Evolutionary conservation across 2,888 invertebrate species (phyloP).

Genomic region (Bursaphelenchus okinawaensis): DNA sequence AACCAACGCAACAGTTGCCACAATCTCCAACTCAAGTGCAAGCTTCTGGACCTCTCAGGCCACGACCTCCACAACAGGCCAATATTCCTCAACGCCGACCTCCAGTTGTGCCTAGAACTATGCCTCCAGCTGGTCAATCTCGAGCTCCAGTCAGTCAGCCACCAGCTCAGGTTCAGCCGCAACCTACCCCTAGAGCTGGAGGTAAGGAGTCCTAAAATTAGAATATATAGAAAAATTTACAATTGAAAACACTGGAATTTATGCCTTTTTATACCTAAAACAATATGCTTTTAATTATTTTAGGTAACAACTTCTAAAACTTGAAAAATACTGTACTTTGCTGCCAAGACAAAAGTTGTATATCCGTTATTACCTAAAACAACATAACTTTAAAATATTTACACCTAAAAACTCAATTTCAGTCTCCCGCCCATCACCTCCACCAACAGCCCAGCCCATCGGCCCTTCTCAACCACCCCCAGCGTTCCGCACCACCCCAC

Average conservation of each 20-base stretch:
- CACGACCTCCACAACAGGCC: too few species aligned
- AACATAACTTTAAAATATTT: neutral
- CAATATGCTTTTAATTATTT: too few species aligned
- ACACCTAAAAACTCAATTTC: neutral
- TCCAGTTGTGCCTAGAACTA: neutral
- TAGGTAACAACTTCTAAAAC: too few species aligned
- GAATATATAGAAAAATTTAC: too few species aligned
- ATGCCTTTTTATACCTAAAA: too few species aligned
- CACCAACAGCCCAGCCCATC: neutral
- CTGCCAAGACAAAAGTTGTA: too few species aligned
- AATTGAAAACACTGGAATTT: too few species aligned
- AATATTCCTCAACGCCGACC: too few species aligned
- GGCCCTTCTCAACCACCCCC: neutral
- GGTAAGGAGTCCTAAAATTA: too few species aligned
- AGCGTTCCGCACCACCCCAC: neutral
- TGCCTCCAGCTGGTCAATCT: neutral
- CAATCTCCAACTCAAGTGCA: neutral
- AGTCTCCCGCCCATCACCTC: neutral
- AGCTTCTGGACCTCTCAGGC: neutral
- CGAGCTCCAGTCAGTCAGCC: neutral
- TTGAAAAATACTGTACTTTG: too few species aligned
- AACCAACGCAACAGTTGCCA: neutral
- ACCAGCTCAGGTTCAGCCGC: neutral
- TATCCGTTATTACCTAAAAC: too few species aligned
- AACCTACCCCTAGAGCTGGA: too few species aligned